Evolutionary conservation across 2,113 vertebrate species (phyloP), one percentile per base, ranked within the genome.

Genomic region (Strigops habroptila): DNA sequence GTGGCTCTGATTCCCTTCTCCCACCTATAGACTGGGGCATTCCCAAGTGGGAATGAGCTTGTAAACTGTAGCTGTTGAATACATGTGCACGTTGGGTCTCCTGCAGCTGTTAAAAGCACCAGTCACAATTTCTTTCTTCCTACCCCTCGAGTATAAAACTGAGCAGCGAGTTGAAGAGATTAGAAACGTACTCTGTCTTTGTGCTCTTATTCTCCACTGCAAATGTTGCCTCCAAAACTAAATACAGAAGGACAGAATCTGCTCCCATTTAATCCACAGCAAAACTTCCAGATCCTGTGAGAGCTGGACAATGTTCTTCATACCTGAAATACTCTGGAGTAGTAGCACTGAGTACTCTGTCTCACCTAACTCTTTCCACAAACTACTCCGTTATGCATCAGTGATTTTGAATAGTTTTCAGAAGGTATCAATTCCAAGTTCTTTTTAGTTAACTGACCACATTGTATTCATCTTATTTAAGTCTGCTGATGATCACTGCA

Each of bases 71-170:
- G n/a, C 14, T 52, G 39, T 14, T n/a, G 33, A 8, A 17, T 2
- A 1, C 14, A 7, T 10, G 19, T 3, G 51, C 2, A 2, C 9
- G 31, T 18, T 22, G 39, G 35, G 17, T 59, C 9, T 7, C 14
- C 14, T 27, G 19, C 79, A 48, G 27, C 63, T 82, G 7, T 18
- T 41, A 13, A 53, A 92, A 86, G n/a, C 48, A 41, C 52, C 18
- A 11, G 24, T 22, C 1, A 0, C 2, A 0, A 19, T 21, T 80
- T 68, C 2, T n/a, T 43, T 37, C 53, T 43, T 4, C 7, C 5
- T 37, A 4, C 43, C 10, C 10, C 1, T 82, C 1, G 1, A 30
- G 4, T 62, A 13, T 46, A 59, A 76, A 79, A 23, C 0, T 0
- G 5, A 44, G 28, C 7, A 33, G 77, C 31, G 30, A 9, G 11